A percentile compares a stretch with the other conserved stretches of the same genome.
phyloP scores from a whole-genome alignment of 2,888 invertebrate genomes.

The Conomelus anceps region DNA sequence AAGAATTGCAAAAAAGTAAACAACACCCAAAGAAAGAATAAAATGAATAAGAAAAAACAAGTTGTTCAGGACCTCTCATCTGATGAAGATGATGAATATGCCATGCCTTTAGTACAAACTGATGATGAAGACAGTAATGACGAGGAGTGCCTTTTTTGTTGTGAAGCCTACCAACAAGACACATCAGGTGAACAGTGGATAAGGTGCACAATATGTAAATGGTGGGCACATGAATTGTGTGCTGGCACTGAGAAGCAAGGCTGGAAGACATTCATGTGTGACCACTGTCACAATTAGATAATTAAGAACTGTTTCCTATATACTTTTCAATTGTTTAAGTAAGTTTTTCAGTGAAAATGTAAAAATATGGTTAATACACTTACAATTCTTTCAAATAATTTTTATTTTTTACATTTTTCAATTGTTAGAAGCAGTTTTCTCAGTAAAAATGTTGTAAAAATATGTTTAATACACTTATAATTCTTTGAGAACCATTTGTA shows the following conservation, averaged over 20 bases:
- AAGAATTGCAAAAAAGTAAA: too few species aligned
- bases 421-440: too few species aligned
- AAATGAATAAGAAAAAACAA: not conserved
- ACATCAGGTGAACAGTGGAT: not conserved
- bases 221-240: not conserved
- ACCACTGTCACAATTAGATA: not conserved
- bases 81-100: not conserved
- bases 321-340: not conserved
- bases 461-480: not conserved
- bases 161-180: not conserved
- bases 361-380: too few species aligned
- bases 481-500: not conserved
- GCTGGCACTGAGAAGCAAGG: not conserved
- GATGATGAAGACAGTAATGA: not conserved
- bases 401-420: too few species aligned
- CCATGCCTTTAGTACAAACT: not conserved
- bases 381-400: too few species aligned
- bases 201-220: not conserved
- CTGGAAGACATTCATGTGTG: not conserved
- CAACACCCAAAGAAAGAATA: not conserved
- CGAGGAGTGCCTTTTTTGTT: conserved; percentile 1
- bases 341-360: not conserved
- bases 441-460: too few species aligned
- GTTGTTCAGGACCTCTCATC: not conserved
- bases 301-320: not conserved